Evolutionary conservation across 2,113 vertebrate species (phyloP), one percentile per base, ranked within the genome.

Genomic region (Ctenodactylus gundi): DNA sequence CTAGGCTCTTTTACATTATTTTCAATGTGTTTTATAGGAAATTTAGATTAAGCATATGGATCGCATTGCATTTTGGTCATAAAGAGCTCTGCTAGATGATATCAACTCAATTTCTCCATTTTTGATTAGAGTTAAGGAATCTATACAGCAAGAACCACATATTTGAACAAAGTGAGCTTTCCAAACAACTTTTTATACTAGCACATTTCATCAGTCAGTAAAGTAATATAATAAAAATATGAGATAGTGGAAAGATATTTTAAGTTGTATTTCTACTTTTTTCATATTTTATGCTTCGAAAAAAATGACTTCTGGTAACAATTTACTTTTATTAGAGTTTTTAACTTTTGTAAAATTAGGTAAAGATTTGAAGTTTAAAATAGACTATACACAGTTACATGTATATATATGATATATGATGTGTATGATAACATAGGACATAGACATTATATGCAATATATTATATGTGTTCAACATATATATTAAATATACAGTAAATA

Each of bases 261-360:
- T 51, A 4, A 70, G 39, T 1, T 34, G 8, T 34, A 20, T 20
- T 94, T 65, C 13, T 62, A 4, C n/a, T n/a, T 31, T 73, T 93
- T 34, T 25, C 64, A 12, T 73, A 36, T 46, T 67, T 85, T 55
- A 44, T 60, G 7, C 53, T 34, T 1, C 90, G 0, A 49, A 70
- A 76, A 72, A 70, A 11, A 41, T 62, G 49, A 9, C 3, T 89
- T 18, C 76, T 94, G 58, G 23, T 25, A 76, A 57, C 58, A 87
- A 51, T 58, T 89, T 68, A 73, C 11, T 41, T 81, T 39, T 64
- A 65, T 36, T 46, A 85, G 14, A 29, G n/a, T 76, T 82, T 80
- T 85, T 85, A 78, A 68, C 2, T 94, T 72, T 29, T 84, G 4
- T 67, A 85, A 92, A 31, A 60, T 62, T 83, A 87, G 36, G 14